A percentile compares a stretch with the other conserved stretches of the same genome.
Conservation (phyloP, 2,888 invertebrate genomes). For the Tinea pellionella region DNA sequence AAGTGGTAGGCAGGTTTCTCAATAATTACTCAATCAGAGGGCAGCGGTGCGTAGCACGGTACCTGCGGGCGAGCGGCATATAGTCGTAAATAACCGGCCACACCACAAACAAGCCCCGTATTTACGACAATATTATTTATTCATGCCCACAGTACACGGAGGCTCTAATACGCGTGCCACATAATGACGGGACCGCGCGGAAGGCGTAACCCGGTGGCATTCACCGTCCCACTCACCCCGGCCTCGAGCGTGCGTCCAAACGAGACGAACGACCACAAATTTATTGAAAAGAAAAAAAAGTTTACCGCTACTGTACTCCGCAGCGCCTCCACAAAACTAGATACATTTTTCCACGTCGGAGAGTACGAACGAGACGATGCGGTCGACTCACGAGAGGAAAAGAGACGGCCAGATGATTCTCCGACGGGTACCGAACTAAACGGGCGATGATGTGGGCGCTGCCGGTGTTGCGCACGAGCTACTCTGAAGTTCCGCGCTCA, state of each 20-base stretch:
- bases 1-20: not conserved
- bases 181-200: conserved; percentile 63
- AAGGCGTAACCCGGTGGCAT: conserved; percentile 69
- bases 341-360: conserved; percentile 65
- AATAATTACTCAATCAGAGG: not conserved
- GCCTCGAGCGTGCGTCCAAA: not conserved
- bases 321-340: conserved; percentile 67
- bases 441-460: conserved; percentile 66
- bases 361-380: conserved; percentile 36
- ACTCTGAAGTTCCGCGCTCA: conserved; percentile 62
- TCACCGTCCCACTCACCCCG: conserved; percentile 49
- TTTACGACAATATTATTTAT: conserved; percentile 63
- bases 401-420: conserved; percentile 34
- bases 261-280: conserved; percentile 45
- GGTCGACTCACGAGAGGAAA: conserved; percentile 26
- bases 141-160: conserved; percentile 54
- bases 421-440: conserved; percentile 45
- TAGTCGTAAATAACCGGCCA: conserved; percentile 43
- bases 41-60: conserved; percentile 48
- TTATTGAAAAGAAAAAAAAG: conserved; percentile 66
- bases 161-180: conserved; percentile 64
- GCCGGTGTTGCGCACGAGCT: conserved; percentile 68
- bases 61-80: conserved; percentile 42
- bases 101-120: conserved; percentile 48
- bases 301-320: conserved; percentile 63